Evolutionary conservation across 2,113 vertebrate species (phyloP), one percentile per base, ranked within the genome.

Genomic region (Odobenus rosmarus): DNA sequence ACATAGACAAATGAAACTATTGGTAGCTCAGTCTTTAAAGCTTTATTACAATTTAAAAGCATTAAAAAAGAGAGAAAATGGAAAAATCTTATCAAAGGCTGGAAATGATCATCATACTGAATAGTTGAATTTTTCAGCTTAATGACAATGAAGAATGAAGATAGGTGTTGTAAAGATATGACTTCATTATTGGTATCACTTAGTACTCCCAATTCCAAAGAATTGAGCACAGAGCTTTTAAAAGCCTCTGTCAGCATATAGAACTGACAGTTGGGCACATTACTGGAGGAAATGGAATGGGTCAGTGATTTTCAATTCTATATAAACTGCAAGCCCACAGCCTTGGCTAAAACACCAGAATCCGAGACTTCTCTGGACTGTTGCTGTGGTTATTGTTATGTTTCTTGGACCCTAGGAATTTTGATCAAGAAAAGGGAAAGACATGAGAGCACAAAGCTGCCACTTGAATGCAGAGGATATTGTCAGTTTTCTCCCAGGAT

Each of bases 81-180:
- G 97, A 95, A 98, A 98, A 96, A 90, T 93, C 82, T 98, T 98
- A 97, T 98, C 97, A 97, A 96, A 97, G 95, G 53, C 77, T 96
- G 16, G 71, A 94, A 97, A 88, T 85, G 77, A 97, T 95, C 92
- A 86, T 95, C 86, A 89, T 92, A 90, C 90, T 93, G 72, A 95
- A 31, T 82, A 96, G 96, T 1, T 89, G 93, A 94, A 97, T 89
- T 97, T 98, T 97, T 85, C 36, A 74, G 83, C 81, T 97, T 97
- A 95, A 97, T 95, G 95, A 92, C 93, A 95, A 82, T 33, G 86
- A 95, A 94, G 89, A 89, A 93, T 93, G 67, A 91, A 96, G 96
- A 96, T 82, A 95, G 77, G 67, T 71, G 28, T 93, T 97, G 33
- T 96, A 96, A 91, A 96, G 95, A 96, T 97, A 88, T 39, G 59